Evolutionary conservation across 2,113 vertebrate genomes (phyloP), one percentile per base, ranked within the genome.

Genomic region (Pao palembangensis): DNA sequence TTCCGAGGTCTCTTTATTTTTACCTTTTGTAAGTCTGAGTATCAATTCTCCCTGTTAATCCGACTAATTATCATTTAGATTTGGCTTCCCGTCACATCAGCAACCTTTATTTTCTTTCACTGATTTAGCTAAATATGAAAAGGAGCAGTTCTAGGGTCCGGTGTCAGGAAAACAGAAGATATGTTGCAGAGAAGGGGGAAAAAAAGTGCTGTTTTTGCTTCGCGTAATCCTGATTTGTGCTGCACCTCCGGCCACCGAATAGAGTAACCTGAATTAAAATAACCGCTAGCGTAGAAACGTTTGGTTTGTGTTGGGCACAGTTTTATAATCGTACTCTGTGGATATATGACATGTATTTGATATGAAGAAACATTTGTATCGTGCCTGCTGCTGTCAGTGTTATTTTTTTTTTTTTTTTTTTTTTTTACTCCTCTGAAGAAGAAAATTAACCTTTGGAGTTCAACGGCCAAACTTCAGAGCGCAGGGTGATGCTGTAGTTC

Each of bases 261-360:
- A 48, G 56, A 13, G 31, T n/a, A 14, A 62, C 48, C 52, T 46
- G 53, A 65, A 31, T 69, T 54, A 7, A 66, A 67, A 59, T 64
- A 75, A 74, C 28, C 51, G 71, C 68, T 82, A 74, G 72, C 76
- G 51, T 82, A 86, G 84, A 82, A 76, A 63, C 55, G 15, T 19
- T 76, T 19, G 65, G 70, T 78, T 80, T 85, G 77, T 76, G 79
- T 88, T 82, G 76, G 86, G 76, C 83, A 85, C 85, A 79, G 79
- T 87, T 85, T 89, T 85, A 53, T 88, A 86, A 85, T 80, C 61
- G 86, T 89, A 84, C 55, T 88, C 83, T 86, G 85, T 86, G 85
- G 85, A 90, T 90, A 83, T 87, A 85, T 88, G 83, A 86, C 82
- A 79, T 86, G 86, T 89, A 88, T 88, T 88, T 89, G 81, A 87